A percentile compares a stretch with the other conserved stretches of the same genome.
Evolutionary conservation across 2,797 vertebrate species (phyloP).

Genomic region (Onychomys torridus): DNA sequence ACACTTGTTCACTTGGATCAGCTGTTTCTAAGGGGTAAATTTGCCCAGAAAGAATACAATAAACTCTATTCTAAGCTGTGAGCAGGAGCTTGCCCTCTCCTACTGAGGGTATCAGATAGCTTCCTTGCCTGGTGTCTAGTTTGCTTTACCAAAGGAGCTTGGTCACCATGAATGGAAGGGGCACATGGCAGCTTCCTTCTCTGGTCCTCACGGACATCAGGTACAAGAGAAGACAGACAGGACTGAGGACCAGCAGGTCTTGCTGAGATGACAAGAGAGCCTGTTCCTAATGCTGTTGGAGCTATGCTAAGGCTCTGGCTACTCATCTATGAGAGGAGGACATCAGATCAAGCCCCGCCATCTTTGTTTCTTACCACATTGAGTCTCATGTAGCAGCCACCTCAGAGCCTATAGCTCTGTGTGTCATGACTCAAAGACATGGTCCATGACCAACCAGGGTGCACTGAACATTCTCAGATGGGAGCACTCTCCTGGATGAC

Average conservation of each 20-base stretch:
- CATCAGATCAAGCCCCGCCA: background rate
- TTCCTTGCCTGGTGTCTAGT: rapidly evolving
- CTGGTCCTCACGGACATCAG: rapidly evolving
- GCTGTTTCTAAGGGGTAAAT: background rate
- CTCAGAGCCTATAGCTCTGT: rapidly evolving
- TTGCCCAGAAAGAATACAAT: background rate
- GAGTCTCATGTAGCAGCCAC: background rate
- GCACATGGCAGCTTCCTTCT: rapidly evolving
- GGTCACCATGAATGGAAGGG: background rate
- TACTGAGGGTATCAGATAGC: rapidly evolving
- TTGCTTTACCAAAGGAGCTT: background rate
- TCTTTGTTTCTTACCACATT: rapidly evolving
- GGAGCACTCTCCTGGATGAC: background rate
- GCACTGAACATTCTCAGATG: background rate
- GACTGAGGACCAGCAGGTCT: background rate
- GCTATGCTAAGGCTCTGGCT: background rate
- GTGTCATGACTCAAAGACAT: rapidly evolving
- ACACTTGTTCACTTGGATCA: background rate
- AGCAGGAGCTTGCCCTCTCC: background rate
- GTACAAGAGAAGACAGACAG: background rate
- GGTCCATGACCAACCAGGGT: rapidly evolving
- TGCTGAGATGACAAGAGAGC: rapidly evolving
- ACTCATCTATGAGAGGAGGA: rapidly evolving
- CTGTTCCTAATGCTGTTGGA: background rate
- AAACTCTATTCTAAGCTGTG: background rate